These are phyloP conservation scores for Ascaphus truei DNA, from an alignment of 2,113 vertebrate species.

Conservation along the genomic window DNA sequence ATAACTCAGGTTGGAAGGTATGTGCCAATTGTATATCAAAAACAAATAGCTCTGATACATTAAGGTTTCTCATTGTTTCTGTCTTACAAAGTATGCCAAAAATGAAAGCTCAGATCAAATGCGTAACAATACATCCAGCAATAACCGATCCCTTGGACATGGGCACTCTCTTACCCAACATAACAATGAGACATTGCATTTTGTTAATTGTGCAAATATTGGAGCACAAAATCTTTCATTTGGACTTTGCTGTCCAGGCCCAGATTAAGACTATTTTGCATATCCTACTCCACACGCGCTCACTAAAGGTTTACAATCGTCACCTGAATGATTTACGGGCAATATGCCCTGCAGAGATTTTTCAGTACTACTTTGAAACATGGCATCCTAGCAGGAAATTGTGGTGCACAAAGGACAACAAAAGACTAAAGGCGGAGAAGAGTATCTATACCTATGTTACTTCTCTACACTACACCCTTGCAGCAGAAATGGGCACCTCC, in stretches of 20 bases:
- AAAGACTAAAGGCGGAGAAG: slow-evolving; percentile 5
- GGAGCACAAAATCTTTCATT: slow-evolving; percentile 47
- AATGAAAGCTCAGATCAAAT: slow-evolving; percentile 53
- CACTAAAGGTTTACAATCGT: slow-evolving; percentile 41
- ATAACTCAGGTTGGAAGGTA: slow-evolving; percentile 41
- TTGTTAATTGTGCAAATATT: slow-evolving; percentile 47
- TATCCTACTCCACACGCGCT: slow-evolving; percentile 37
- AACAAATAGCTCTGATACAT: slow-evolving; percentile 42
- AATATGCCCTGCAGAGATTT: slow-evolving; percentile 43
- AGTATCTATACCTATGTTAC: neutral
- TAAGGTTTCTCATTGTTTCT: slow-evolving; percentile 50
- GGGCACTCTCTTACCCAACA: slow-evolving; percentile 44
- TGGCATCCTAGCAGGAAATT: slow-evolving; percentile 50
- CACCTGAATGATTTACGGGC: slow-evolving; percentile 43
- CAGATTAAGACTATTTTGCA: slow-evolving; percentile 48
- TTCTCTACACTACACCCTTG: slow-evolving; percentile 16
- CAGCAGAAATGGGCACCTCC: slow-evolving; percentile 3
- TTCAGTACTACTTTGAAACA: slow-evolving; percentile 50
- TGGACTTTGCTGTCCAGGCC: slow-evolving; percentile 37
- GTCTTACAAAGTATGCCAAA: slow-evolving; percentile 50
- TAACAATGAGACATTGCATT: slow-evolving; percentile 48
- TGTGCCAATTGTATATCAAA: slow-evolving; percentile 49
- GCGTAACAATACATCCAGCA: slow-evolving; percentile 43
- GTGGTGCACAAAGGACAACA: slow-evolving; percentile 43
- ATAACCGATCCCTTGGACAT: slow-evolving; percentile 41